These are phyloP conservation scores for Lutjanus campechanus DNA, from an alignment of 2,797 vertebrate genomes.

Conservation along the genomic window DNA sequence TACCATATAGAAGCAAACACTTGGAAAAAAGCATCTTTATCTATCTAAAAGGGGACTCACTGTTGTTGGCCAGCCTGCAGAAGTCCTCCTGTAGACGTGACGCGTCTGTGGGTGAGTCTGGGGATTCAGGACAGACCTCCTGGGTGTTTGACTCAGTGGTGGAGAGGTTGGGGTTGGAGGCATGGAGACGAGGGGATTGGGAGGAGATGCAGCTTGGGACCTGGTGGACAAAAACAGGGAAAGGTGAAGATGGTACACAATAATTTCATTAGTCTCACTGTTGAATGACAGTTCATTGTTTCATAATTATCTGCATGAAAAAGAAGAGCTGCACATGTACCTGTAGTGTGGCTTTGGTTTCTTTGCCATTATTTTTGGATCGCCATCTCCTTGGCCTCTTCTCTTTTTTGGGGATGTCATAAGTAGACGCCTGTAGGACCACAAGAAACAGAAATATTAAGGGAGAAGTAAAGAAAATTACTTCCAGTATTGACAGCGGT, in stretches of 20 bases:
- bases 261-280: background rate
- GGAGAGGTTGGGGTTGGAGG: conserved; percentile 96
- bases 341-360: conserved; percentile 91
- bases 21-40: background rate
- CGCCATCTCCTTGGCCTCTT: conserved; percentile 94
- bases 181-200: conserved; percentile 89
- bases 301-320: background rate
- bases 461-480: background rate
- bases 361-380: conserved; percentile 92
- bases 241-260: background rate
- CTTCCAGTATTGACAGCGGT: background rate
- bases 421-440: conserved; percentile 84
- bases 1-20: conserved; percentile 30
- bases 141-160: conserved; percentile 88
- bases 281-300: background rate
- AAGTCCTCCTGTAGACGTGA: conserved; percentile 95
- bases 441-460: conserved; percentile 11
- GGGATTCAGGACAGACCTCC: conserved; percentile 90
- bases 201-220: conserved; percentile 85
- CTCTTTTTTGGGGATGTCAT: conserved; percentile 95
- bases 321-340: conserved; percentile 45
- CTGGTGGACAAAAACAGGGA: conserved; percentile 54
- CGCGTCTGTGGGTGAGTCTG: conserved; percentile 92
- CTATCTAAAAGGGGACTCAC: conserved; percentile 79
- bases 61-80: conserved; percentile 92